phyloP scores from a whole-genome alignment of 1,140 invertebrate genomes.

The Propsilocerus akamusi region DNA sequence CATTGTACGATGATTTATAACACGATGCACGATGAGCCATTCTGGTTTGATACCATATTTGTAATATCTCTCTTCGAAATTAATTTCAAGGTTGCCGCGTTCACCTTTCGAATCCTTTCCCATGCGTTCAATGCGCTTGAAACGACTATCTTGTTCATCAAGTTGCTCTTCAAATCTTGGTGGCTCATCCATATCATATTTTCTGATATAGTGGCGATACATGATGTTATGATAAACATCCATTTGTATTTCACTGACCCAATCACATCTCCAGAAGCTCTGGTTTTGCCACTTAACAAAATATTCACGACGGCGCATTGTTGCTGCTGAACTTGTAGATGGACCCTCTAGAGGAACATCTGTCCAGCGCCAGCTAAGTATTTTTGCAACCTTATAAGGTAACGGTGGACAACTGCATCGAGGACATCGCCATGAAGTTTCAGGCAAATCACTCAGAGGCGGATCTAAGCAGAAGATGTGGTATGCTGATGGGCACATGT shows the following conservation, averaged over 20 bases:
- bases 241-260: conserved; percentile 89
- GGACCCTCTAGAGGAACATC: conserved; percentile 31
- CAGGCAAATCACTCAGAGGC: conserved; percentile 80
- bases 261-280: conserved; percentile 97
- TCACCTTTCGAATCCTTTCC: conserved; percentile 27
- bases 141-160: conserved; percentile 53
- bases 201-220: conserved; percentile 85
- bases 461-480: conserved; percentile 96
- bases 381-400: conserved; percentile 79
- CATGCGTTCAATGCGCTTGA: conserved; percentile 39
- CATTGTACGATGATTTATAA: conserved; percentile 75
- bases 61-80: conserved; percentile 73
- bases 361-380: conserved; percentile 90
- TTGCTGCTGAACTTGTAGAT: conserved; percentile 33
- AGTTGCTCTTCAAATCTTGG: conserved; percentile 87
- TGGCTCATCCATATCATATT: conserved; percentile 96
- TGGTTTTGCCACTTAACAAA: conserved; percentile 95
- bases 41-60: conserved; percentile 94
- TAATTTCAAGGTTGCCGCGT: conserved; percentile 33
- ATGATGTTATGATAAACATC: conserved; percentile 94
- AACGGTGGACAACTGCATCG: conserved; percentile 77
- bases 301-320: conserved; percentile 61
- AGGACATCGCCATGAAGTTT: conserved; percentile 97
- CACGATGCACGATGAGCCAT: conserved; percentile 88
- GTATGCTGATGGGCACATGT: conserved; percentile 92